Evolutionary conservation across 2,797 vertebrate genomes (phyloP).

Genomic region (Cacajao melanocephalus): DNA sequence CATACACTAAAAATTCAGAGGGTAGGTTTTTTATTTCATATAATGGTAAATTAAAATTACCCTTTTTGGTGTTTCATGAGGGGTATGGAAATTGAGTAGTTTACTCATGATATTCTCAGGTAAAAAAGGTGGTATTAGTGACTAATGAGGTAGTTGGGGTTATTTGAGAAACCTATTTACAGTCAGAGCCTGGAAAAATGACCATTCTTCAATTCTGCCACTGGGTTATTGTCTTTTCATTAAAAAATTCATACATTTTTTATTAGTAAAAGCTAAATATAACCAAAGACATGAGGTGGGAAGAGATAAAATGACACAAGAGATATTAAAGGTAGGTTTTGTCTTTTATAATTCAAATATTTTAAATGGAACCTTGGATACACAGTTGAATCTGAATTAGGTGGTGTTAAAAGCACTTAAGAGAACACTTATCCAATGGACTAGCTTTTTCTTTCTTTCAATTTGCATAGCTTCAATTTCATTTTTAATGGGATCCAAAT

Average conservation of each 20-base stretch:
- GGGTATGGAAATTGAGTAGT: background rate
- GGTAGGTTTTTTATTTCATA: background rate
- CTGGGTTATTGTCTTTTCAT: background rate
- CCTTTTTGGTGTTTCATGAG: background rate
- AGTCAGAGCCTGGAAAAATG: background rate
- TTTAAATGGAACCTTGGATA: background rate
- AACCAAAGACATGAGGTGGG: background rate
- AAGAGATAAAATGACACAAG: slow-evolving; percentile 19
- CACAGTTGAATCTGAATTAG: background rate
- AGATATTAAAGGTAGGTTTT: background rate
- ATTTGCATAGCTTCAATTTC: background rate
- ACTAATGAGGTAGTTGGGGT: background rate
- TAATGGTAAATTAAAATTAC: background rate
- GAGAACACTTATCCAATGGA: background rate
- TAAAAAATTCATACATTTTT: background rate
- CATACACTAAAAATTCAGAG: background rate
- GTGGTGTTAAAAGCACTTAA: background rate
- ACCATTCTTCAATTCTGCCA: background rate
- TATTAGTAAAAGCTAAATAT: background rate
- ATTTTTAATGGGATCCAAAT: slow-evolving; percentile 49
- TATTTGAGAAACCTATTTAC: background rate
- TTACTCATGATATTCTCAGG: background rate
- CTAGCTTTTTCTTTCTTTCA: background rate
- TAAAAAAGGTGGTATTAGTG: background rate
- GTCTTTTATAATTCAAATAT: background rate